These are phyloP conservation scores for Lucilia sericata DNA, from an alignment of 1,140 invertebrate species.

Conservation along the genomic window DNA sequence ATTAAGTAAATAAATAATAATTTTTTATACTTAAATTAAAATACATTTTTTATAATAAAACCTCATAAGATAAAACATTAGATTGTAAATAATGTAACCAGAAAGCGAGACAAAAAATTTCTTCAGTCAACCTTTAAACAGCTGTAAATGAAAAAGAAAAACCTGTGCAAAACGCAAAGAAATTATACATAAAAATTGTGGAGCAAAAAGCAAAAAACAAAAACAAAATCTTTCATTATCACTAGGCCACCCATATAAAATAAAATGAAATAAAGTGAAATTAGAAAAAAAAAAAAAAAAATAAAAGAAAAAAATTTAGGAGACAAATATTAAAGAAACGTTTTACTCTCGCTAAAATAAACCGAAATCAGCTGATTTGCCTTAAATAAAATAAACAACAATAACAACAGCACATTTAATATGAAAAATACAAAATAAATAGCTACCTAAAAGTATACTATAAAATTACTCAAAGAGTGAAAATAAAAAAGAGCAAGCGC, in stretches of 20 bases:
- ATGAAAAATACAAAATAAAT: too few species aligned
- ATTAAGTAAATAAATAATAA: too few species aligned
- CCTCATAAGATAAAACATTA: too few species aligned
- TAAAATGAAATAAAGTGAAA: constrained; percentile 7
- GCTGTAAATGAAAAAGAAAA: constrained; percentile 32
- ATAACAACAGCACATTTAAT: background rate
- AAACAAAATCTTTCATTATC: constrained; percentile 38
- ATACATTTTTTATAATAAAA: too few species aligned
- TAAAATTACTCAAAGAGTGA: background rate
- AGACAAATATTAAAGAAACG: background rate
- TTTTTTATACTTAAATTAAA: too few species aligned
- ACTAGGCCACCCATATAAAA: constrained; percentile 21
- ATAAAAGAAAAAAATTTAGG: too few species aligned
- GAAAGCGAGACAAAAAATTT: background rate
- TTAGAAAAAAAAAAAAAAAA: background rate
- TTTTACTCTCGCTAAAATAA: background rate
- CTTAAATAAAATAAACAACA: background rate
- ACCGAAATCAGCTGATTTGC: constrained; percentile 31
- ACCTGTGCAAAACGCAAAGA: background rate
- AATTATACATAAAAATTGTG: background rate
- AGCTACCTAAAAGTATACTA: background rate
- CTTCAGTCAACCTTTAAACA: constrained; percentile 31
- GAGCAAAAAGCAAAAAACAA: constrained; percentile 17
- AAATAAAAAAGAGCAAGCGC: background rate
- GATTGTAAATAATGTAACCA: too few species aligned